These are phyloP conservation scores for Leptoteleia sp. DNA, from an alignment of 1,140 invertebrate genomes.

Conservation along the genomic window DNA sequence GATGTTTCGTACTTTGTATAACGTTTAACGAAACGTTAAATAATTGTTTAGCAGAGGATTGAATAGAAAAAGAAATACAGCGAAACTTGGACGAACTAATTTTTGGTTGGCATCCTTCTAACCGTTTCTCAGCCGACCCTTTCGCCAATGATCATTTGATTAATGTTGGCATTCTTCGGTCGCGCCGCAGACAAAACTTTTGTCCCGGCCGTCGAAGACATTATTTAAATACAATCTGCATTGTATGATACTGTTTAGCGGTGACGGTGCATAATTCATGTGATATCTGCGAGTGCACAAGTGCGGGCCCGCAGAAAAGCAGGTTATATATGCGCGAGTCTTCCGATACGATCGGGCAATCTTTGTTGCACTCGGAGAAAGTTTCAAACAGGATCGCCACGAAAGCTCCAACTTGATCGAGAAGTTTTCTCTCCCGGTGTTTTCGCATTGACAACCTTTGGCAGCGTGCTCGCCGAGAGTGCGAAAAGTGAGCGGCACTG, in stretches of 20 bases:
- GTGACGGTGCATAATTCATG: conserved; percentile 53
- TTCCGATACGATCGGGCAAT: conserved; percentile 59
- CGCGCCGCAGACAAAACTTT: neutral
- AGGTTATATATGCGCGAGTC: conserved; percentile 50
- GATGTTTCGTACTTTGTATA: too few relatives aligned
- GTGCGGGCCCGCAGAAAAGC: conserved; percentile 55
- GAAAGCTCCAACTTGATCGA: conserved; percentile 61
- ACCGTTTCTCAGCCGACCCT: neutral
- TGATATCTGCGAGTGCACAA: conserved; percentile 19
- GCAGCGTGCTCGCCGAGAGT: conserved; percentile 13
- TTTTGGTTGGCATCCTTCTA: too few relatives aligned
- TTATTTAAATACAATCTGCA: conserved; percentile 63
- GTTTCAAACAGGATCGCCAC: conserved; percentile 64
- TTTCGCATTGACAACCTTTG: conserved; percentile 34
- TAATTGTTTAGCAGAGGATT: too few relatives aligned
- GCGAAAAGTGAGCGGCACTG: conserved; percentile 37
- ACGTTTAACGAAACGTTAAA: too few relatives aligned
- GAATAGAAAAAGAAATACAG: too few relatives aligned
- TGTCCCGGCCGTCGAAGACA: neutral
- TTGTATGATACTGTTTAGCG: conserved; percentile 47
- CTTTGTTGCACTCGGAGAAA: conserved; percentile 66
- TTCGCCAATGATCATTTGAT: conserved; percentile 9
- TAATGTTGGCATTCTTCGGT: conserved; percentile 11
- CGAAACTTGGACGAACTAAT: too few relatives aligned
- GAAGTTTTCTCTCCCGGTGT: conserved; percentile 56